These are phyloP conservation scores for Nannoperca obscura DNA, from an alignment of 2,797 vertebrate species.

Conservation along the genomic window DNA sequence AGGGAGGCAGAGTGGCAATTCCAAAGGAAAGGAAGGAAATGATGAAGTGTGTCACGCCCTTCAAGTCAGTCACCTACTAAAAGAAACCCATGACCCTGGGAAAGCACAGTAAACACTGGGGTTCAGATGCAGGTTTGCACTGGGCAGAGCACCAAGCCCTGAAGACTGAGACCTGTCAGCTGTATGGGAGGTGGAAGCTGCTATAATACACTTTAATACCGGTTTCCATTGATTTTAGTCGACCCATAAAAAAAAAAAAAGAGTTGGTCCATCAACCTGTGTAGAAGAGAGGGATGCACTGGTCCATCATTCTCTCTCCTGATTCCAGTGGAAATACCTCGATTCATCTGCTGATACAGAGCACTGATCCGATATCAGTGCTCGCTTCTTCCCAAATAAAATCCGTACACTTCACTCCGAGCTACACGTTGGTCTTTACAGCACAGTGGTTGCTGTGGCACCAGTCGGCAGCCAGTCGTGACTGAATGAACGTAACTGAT, in stretches of 20 bases:
- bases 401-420: background rate
- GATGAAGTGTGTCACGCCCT: constrained; percentile 66
- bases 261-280: background rate
- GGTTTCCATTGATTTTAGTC: background rate
- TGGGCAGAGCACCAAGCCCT: constrained; percentile 9
- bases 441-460: too few relatives aligned
- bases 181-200: constrained; percentile 29
- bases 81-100: constrained; percentile 67
- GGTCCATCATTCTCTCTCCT: background rate
- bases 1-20: constrained; percentile 43
- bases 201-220: background rate
- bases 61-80: constrained; percentile 72
- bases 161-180: constrained; percentile 15
- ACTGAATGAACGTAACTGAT: too few relatives aligned
- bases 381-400: background rate
- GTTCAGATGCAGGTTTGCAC: constrained; percentile 51
- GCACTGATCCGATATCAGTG: background rate
- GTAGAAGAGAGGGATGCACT: background rate
- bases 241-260: background rate
- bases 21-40: constrained; percentile 68
- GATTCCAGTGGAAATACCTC: background rate
- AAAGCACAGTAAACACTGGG: constrained; percentile 65
- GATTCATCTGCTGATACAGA: background rate
- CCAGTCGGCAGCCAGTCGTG: too few relatives aligned
- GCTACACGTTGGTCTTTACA: too few relatives aligned